Evolutionary conservation across 2,888 invertebrate species (phyloP).

Genomic region (Oxyscelio sp.): DNA sequence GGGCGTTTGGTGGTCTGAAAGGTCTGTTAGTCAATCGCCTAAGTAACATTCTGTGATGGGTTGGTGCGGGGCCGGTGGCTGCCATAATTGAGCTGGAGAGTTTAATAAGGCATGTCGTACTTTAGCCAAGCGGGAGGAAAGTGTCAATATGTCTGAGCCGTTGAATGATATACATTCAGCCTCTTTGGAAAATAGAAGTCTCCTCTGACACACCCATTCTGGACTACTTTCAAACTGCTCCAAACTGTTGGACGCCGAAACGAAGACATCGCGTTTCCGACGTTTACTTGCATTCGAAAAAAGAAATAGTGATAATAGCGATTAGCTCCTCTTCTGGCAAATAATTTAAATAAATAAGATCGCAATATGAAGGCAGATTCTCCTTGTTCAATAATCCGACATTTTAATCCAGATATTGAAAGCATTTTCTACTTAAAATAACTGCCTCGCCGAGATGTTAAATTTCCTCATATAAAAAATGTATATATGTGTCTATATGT

Average conservation of each 20-base stretch:
- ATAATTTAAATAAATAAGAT: slow-evolving; percentile 35
- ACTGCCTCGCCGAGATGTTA: slow-evolving; percentile 5
- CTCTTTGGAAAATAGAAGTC: slow-evolving; percentile 83
- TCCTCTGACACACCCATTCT: slow-evolving; percentile 69
- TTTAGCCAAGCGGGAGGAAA: slow-evolving; percentile 81
- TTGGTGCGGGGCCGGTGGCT: slow-evolving; percentile 78
- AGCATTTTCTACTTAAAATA: slow-evolving; percentile 23
- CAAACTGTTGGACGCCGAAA: slow-evolving; percentile 53
- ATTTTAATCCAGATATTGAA: slow-evolving; percentile 19
- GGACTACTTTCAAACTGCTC: slow-evolving; percentile 62
- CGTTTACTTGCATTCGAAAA: neutral
- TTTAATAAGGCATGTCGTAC: slow-evolving; percentile 86
- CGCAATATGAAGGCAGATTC: neutral
- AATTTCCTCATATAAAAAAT: slow-evolving; percentile 11
- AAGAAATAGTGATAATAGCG: no score
- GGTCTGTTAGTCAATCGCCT: slow-evolving; percentile 74
- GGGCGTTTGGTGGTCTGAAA: slow-evolving; percentile 70
- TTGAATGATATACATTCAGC: slow-evolving; percentile 86
- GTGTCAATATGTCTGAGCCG: slow-evolving; percentile 86
- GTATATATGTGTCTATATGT: no score
- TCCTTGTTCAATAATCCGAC: slow-evolving; percentile 5
- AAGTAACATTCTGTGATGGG: slow-evolving; percentile 72
- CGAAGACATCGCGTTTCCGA: slow-evolving; percentile 40
- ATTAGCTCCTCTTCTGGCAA: slow-evolving; percentile 3
- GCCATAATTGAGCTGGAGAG: slow-evolving; percentile 86